Base-by-base conservation (phyloP, 2,797 vertebrate species). In the Epinephelus coioides region DNA sequence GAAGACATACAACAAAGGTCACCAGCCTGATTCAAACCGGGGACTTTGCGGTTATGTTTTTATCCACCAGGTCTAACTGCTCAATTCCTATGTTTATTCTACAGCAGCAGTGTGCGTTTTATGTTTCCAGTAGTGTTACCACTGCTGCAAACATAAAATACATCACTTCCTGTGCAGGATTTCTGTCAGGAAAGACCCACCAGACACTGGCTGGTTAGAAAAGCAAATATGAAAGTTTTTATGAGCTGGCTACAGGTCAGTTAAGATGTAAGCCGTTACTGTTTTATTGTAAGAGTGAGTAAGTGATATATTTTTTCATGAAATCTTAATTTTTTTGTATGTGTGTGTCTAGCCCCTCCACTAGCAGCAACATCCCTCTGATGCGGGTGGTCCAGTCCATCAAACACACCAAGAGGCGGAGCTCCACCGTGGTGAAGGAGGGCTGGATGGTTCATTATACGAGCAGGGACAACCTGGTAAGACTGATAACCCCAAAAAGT, bases 361-460 rank as follows among this genome's bases (percentile, higher is more conserved):
- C 96, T n/a, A 96, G 95, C 94, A 96, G 86, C 88, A 96, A 97
- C 92, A 97, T 97, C 88, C 96, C 96, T 57, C 92, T 97, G 82
- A 97, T 97, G 96, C 95, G 96, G 69, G 96, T 97, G 92, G 96
- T 97, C 81, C 96, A 97, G 92, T 97, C 96, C 68, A 93, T 97
- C 86, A 97, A 97, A 90, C 96, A 97, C 89, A 96, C 95, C 85
- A 97, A 97, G 89, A 95, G 96, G 90, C 91, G 95, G 90, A 96
- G 95, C 91, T 95, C 96, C 88, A 96, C 96, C 47, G 73, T 97
- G 89, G 95, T 96, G 81, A 95, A 94, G 88, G 96, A 97, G 85
- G 96, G 96, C 81, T 97, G 96, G 96, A 97, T 97, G 96, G 96
- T 97, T 86, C 96, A 97, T 91, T 97, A 96, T 91, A 95, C 95